A percentile compares a stretch with the other conserved stretches of the same genome.
phyloP scores from a whole-genome alignment of 1,140 invertebrate genomes.

The Pogonomyrmex californicus region DNA sequence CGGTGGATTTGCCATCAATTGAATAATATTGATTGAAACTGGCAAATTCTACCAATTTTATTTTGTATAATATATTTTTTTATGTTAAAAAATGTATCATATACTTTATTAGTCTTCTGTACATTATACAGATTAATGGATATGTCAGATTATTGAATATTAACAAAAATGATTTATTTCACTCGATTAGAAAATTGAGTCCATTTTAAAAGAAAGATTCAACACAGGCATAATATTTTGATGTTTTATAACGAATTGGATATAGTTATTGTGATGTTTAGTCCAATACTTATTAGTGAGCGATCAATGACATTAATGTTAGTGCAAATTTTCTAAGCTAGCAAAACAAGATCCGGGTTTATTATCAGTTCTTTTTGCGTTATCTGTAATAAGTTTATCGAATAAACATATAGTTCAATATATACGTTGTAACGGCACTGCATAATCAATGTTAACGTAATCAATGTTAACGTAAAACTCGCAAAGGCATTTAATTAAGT shows the following conservation, averaged over 20 bases:
- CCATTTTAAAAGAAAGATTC: conserved; percentile 12
- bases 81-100: neutral
- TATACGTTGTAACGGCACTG: neutral
- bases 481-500: neutral
- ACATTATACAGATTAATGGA: neutral
- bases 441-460: conserved; percentile 7
- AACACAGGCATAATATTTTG: neutral
- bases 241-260: conserved; percentile 40
- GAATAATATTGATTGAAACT: neutral
- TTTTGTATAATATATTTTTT: neutral
- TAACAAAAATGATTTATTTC: conserved; percentile 22
- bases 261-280: conserved; percentile 14
- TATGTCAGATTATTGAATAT: conserved; percentile 8
- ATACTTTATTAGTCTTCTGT: conserved; percentile 1
- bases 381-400: conserved; percentile 32
- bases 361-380: neutral
- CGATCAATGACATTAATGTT: conserved; percentile 39
- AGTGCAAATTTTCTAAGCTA: conserved; percentile 36
- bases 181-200: conserved; percentile 13
- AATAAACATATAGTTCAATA: neutral
- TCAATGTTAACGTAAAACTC: neutral
- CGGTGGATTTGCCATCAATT: neutral
- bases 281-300: conserved; percentile 15
- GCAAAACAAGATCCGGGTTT: conserved; percentile 27
- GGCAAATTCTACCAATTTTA: neutral